Evolutionary conservation across 1,140 invertebrate species (phyloP).

Genomic region (Papilio aristodemus): DNA sequence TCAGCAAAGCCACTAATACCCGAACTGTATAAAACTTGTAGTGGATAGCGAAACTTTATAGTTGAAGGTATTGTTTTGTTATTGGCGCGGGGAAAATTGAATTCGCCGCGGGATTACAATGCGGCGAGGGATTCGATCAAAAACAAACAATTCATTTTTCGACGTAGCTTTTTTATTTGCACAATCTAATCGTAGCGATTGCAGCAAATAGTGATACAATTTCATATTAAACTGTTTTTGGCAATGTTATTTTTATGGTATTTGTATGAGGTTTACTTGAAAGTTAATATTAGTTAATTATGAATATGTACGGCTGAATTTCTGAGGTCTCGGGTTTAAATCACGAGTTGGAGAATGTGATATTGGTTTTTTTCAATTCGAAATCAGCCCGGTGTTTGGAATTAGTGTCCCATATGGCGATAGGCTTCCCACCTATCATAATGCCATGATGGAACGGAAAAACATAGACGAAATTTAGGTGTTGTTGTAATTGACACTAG

Average conservation of each 20-base stretch:
- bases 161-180: constrained; percentile 18
- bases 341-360: too few species aligned
- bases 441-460: too few species aligned
- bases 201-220: constrained; percentile 21
- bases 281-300: too few species aligned
- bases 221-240: neutral
- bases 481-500: too few species aligned
- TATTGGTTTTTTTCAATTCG: too few species aligned
- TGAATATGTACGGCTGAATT: too few species aligned
- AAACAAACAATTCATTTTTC: constrained; percentile 32
- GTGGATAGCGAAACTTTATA: constrained; percentile 14
- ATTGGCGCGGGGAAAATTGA: constrained; percentile 29
- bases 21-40: neutral
- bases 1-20: constrained; percentile 5
- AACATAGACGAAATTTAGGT: too few species aligned
- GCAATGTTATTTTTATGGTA: neutral
- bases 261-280: too few species aligned
- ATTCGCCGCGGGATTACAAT: constrained; percentile 23
- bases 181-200: constrained; percentile 24
- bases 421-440: too few species aligned
- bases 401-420: too few species aligned
- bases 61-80: constrained; percentile 19
- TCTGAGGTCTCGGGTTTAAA: too few species aligned
- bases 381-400: too few species aligned
- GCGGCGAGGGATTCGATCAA: constrained; percentile 27